Percentiles rank a stretch among this genome's conserved stretches.
Conservation (phyloP, 2,113 vertebrate genomes). For the Hippolais icterina region DNA sequence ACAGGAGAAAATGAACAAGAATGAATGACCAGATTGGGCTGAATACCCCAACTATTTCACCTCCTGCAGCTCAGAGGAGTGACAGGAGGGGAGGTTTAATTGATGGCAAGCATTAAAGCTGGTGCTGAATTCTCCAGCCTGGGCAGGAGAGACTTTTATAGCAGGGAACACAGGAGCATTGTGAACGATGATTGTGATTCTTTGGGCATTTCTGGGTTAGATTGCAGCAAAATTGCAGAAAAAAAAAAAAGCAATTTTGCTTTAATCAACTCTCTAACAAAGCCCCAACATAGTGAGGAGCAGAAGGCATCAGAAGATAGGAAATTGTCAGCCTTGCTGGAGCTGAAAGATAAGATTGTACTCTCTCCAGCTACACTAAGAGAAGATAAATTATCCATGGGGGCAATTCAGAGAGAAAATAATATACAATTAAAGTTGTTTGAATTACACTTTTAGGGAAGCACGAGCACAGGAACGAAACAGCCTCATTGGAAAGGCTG, state of each 20-base stretch:
- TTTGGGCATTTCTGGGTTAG: conserved; percentile 29
- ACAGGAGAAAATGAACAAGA: background rate
- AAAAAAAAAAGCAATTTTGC: conserved; percentile 25
- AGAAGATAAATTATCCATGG: conserved; percentile 32
- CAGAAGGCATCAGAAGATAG: conserved; percentile 26
- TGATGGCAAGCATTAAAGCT: background rate
- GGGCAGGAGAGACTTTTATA: background rate
- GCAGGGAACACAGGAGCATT: background rate
- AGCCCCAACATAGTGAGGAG: background rate
- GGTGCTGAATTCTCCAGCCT: background rate
- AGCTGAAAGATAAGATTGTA: conserved; percentile 56
- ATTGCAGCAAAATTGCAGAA: conserved; percentile 13
- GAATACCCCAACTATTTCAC: background rate
- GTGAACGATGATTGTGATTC: conserved; percentile 2
- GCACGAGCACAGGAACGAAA: background rate
- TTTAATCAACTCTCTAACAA: conserved; percentile 53
- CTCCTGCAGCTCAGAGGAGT: background rate
- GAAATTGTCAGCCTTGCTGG: conserved; percentile 45
- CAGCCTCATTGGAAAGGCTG: conserved; percentile 1
- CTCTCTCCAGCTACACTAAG: background rate
- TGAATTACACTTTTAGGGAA: conserved; percentile 1
- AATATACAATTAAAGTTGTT: conserved; percentile 28
- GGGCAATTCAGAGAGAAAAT: conserved; percentile 22
- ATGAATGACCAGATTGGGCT: background rate
- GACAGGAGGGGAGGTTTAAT: background rate